Conservation (phyloP, 2,797 vertebrate genomes). For the Gallinago nigripennis region DNA sequence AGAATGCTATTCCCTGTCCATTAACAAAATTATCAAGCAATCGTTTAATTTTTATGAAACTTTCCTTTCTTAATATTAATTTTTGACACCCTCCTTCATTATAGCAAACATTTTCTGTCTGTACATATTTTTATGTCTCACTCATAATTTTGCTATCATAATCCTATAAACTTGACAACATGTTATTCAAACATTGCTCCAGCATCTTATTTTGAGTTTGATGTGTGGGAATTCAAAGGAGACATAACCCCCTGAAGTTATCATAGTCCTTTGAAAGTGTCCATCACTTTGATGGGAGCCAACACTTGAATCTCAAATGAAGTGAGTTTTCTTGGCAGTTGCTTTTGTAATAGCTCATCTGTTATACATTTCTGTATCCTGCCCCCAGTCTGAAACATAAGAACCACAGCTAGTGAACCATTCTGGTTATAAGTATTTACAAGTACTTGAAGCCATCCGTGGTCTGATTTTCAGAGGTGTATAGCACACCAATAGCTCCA, state of each 20-base stretch:
- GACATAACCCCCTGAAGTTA: conserved; percentile 4
- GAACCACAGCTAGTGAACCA: neutral
- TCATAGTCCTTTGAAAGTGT: neutral
- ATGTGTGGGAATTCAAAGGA: neutral
- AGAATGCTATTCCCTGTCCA: neutral
- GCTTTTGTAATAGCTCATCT: neutral
- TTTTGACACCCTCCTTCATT: neutral
- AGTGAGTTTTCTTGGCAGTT: neutral
- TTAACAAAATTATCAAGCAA: neutral
- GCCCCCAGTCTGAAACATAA: neutral
- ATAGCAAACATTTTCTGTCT: neutral
- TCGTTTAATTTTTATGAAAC: neutral
- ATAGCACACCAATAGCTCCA: neutral
- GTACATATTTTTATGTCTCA: neutral
- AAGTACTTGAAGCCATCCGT: neutral
- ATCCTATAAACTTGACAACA: neutral
- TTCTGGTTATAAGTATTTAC: neutral
- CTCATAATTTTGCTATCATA: neutral
- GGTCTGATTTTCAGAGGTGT: neutral
- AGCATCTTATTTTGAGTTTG: conserved; percentile 2
- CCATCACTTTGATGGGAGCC: neutral
- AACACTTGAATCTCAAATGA: neutral
- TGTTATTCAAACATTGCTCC: neutral
- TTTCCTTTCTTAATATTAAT: neutral
- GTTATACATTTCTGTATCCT: neutral